Evolutionary conservation across 2,113 vertebrate species (phyloP), one percentile per base, ranked within the genome.

Genomic region (Engraulis encrasicolus): DNA sequence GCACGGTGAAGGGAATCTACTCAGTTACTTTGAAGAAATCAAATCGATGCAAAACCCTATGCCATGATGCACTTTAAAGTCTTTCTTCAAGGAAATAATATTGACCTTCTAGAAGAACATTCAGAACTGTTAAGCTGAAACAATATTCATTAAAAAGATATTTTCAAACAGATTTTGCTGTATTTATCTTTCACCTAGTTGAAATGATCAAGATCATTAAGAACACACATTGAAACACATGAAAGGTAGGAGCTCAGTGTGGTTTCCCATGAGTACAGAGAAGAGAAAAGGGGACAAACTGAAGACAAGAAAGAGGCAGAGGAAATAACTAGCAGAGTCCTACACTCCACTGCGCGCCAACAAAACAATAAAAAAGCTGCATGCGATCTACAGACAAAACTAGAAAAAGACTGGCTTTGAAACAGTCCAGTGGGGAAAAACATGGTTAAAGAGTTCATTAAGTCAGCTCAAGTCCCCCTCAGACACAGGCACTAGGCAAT

Each of bases 401-500:
- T 74, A 34, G 34, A 31, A 74, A 74, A 74, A 74, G 66, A 31
- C 66, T 74, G 66, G 66, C 66, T 74, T 74, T 31, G 66, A 86
- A 86, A 78, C 11, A 58, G 40, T 81, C 77, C 45, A 82, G 49
- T 40, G 34, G 40, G 20, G 23, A 38, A 74, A 82, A 50, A 48
- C 49, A 31, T 52, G 40, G 23, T 48, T n/a, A n/a, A 40, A 82
- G 58, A 66, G 58, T 66, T 23, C 58, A 23, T n/a, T 23, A 27
- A 31, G 27, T 74, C 40, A 66, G 81, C 81, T 80, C 83, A 37
- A 66, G 38, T 34, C 50, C 79, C 48, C 78, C 49, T 66, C 66
- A 80, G 52, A 78, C 78, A 79, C 78, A 85, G 84, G 81, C 79
- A 86, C 84, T 84, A 36, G 82, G 71, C 66, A 80, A 79, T 36